A percentile compares a stretch with the other conserved stretches of the same genome.
Evolutionary conservation across 2,888 invertebrate genomes (phyloP).

Genomic region (Nephrotoma flavescens): DNA sequence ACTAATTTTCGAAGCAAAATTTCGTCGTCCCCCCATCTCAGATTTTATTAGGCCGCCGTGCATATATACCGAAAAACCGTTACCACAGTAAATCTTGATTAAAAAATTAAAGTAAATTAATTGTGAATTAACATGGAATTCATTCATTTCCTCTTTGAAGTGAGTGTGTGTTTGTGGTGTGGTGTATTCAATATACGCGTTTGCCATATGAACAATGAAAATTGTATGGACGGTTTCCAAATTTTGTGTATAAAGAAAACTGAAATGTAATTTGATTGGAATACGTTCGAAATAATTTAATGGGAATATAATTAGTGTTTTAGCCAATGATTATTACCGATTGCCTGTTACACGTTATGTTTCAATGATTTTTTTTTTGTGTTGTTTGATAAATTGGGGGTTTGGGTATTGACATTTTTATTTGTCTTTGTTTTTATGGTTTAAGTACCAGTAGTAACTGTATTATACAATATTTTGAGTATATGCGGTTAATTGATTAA

Average conservation of each 20-base stretch:
- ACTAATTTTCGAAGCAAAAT: background rate
- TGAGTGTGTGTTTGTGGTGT: background rate
- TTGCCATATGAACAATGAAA: background rate
- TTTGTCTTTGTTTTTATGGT: background rate
- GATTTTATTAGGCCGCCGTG: background rate
- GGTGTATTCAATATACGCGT: background rate
- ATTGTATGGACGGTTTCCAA: background rate
- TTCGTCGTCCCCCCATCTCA: background rate
- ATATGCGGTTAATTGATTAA: background rate
- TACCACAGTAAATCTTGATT: background rate
- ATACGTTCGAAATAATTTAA: background rate
- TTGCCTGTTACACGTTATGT: background rate
- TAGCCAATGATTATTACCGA: background rate
- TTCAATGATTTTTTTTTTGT: background rate
- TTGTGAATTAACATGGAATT: background rate
- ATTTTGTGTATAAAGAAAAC: background rate
- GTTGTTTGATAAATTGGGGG: background rate
- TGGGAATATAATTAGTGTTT: background rate
- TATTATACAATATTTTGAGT: background rate
- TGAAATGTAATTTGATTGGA: background rate
- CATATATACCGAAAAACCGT: background rate
- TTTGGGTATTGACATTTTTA: background rate
- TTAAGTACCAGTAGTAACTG: background rate
- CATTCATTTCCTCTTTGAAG: background rate
- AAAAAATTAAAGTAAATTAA: background rate